Base-by-base conservation (phyloP, 2,888 invertebrate species). In the Lydus trimaculatus region DNA sequence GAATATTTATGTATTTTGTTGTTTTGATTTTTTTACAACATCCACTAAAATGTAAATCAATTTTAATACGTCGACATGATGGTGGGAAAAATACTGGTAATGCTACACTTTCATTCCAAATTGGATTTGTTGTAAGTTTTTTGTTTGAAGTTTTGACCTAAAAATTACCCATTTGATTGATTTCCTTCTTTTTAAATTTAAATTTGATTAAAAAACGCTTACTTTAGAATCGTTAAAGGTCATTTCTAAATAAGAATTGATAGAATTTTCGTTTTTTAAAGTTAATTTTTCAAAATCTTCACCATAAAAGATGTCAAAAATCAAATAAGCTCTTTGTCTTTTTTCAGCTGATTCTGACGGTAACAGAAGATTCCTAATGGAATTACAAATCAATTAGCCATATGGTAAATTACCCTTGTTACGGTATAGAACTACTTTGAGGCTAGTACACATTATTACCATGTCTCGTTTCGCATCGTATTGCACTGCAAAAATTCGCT, bases 21-120 rank as follows among this genome's bases (percentile, higher is more conserved):
- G 89, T 85, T 60, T 88, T 82, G n/a, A 85, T 84, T 73, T 76
- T 76, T 58, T 72, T 75, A 2, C 76, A 60, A n/a, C 69, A 63
- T 25, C 82, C 80, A n/a, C 75, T 76, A 71, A 86, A 86, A 61
- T 87, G 86, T 31, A 93, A 82, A 61, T 93, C 90, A 2, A 97
- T 86, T 70, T 91, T 88, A 48, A 96, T 88, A 0, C 91, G 87
- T 75, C 94, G 91, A 73, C 91, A 92, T 60, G 94, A 84, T 0
- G 94, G 93, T 0, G 96, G 96, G 83, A 94, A 96, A 86, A 92
- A 89, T 84, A 95, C 95, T 1, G 89, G 90, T 79, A 96, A 91
- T 0, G 90, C 89, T 25, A 96, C 87, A 81, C 91, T 90, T 82
- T 96, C 92, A 79, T 93, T 92, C 89, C 94, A 96, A 20, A 86